Evolutionary conservation across 2,113 vertebrate species (phyloP).

Genomic region (Mastomys coucha): DNA sequence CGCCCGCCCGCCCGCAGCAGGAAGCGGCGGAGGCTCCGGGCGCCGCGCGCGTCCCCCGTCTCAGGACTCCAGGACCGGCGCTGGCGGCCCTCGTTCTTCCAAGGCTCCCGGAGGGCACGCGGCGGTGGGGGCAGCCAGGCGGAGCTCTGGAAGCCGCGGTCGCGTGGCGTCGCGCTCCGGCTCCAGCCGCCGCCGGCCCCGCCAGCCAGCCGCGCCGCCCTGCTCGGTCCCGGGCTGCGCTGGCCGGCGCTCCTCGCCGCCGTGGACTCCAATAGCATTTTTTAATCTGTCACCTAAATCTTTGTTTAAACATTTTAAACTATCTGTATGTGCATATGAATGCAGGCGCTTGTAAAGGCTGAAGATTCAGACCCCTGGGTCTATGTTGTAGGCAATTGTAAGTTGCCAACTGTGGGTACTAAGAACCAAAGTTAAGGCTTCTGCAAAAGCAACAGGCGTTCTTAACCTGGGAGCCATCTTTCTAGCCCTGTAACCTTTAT

Average conservation of each 20-base stretch:
- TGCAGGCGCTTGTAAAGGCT: no score
- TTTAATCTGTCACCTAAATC: no score
- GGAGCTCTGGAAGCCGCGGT: constrained; percentile 54
- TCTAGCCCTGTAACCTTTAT: no score
- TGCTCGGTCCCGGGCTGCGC: constrained; percentile 64
- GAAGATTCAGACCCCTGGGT: no score
- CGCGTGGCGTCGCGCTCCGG: constrained; percentile 67
- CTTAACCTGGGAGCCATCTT: no score
- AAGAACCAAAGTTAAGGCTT: no score
- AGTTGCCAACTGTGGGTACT: no score
- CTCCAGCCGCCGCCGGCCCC: constrained; percentile 65
- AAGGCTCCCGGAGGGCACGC: constrained; percentile 53
- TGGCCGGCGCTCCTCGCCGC: constrained; percentile 81
- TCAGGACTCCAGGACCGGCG: constrained; percentile 62
- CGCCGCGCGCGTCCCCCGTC: constrained; percentile 65
- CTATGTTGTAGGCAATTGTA: no score
- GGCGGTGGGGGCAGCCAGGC: constrained; percentile 41
- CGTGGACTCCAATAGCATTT: constrained; percentile 70
- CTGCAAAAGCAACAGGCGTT: no score
- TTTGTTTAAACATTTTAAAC: no score
- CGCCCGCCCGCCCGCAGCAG: no score
- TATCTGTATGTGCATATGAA: no score
- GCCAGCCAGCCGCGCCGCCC: constrained; percentile 67
- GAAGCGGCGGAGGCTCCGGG: constrained; percentile 55
- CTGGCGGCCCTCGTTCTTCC: constrained; percentile 51